Evolutionary conservation across 2,888 invertebrate species (phyloP), one percentile per base, ranked within the genome.

Genomic region (Nysson spinosus): DNA sequence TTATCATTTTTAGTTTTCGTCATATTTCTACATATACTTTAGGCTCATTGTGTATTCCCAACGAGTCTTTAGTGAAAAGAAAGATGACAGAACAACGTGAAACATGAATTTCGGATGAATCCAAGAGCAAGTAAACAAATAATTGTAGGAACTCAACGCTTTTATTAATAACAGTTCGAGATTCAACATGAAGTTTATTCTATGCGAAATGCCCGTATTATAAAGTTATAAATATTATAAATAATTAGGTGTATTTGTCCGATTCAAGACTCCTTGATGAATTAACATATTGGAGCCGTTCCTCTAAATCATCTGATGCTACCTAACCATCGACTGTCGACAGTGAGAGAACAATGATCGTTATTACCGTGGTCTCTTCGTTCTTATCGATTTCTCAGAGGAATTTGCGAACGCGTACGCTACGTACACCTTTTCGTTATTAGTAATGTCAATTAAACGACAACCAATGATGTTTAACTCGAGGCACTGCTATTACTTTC

Each of bases 211-310:
- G 83, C 81, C 83, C 84, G 77, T 79, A 68, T 79, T 72, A 69
- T 83, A 83, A 83, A 83, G 83, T 83, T 83, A 84, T 83, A 83
- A 82, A 84, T 84, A 84, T 80, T 81, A 83, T 82, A 83, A 83
- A 82, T 83, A 83, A 83, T 82, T 72, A 75, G 73, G 69, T 76
- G 68, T 68, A 71, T 70, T 65, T 63, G 57, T 50, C 35, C 62
- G 55, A 39, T 52, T 52, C 62, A 64, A 67, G 50, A 32, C 43
- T 55, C 50, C 57, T 63, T 42, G 57, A 50, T 30, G 46, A 58
- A 62, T 39, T 52, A 55, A 69, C 14, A 46, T 35, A 42, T 30
- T 46, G 37, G 32, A 57, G 54, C 49, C 54, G 14, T 6, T 51
- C 44, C 17, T 37, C 32, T 40, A 20, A 37, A 37, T 58, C 26